These are phyloP conservation scores for Calycopis cecrops DNA, from an alignment of 1,140 invertebrate genomes.

Conservation along the genomic window DNA sequence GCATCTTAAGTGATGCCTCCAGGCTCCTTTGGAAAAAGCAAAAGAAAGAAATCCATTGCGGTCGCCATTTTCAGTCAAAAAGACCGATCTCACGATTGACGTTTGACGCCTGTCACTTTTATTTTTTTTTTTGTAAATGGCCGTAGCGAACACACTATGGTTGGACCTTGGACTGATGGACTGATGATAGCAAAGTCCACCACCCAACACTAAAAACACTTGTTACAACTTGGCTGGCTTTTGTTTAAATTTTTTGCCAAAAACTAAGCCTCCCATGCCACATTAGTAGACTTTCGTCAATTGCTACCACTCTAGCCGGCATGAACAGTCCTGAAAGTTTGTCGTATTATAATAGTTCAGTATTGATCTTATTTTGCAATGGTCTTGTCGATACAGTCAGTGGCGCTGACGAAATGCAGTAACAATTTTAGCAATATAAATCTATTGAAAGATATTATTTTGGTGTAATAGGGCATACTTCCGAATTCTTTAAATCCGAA, in stretches of 20 bases:
- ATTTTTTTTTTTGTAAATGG: no score
- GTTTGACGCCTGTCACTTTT: no score
- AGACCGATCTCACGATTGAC: no score
- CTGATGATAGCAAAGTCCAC: no score
- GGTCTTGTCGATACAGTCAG: slow-evolving; percentile 13
- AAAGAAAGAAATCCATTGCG: no score
- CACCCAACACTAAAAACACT: no score
- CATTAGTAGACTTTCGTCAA: slow-evolving; percentile 23
- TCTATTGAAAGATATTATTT: slow-evolving; percentile 27
- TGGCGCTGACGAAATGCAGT: slow-evolving; percentile 20
- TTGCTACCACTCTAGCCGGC: slow-evolving; percentile 24
- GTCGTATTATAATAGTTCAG: slow-evolving; percentile 26
- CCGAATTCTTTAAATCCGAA: slow-evolving; percentile 28
- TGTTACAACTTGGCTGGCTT: no score
- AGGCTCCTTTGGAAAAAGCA: no score
- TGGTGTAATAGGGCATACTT: slow-evolving; percentile 23
- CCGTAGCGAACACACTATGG: no score
- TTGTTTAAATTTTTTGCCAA: slow-evolving; percentile 27
- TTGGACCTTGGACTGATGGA: no score
- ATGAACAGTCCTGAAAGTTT: slow-evolving; percentile 26
- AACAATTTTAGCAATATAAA: slow-evolving; percentile 21
- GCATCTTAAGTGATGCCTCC: no score
- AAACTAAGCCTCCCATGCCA: slow-evolving; percentile 24
- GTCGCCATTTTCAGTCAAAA: no score
- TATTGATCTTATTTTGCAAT: slow-evolving; percentile 24